These are phyloP conservation scores for Linhomoeus sp. DNA, from an alignment of 2,888 invertebrate genomes.

Conservation along the genomic window DNA sequence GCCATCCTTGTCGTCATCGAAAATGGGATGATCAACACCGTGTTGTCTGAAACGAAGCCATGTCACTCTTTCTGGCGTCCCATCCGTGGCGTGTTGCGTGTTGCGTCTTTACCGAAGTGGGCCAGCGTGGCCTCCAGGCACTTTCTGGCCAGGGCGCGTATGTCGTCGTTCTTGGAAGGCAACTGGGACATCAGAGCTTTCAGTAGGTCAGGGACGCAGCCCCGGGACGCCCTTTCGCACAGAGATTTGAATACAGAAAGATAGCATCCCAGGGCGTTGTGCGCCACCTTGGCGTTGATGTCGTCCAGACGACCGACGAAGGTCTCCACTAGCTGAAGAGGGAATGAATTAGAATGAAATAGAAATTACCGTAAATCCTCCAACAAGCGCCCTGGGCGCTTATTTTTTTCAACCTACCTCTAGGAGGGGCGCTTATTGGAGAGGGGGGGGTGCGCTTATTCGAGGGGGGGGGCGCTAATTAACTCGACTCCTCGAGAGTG, in stretches of 20 bases:
- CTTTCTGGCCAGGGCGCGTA: background rate
- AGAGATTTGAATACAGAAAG: no score
- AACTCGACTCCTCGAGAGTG: no score
- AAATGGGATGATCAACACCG: background rate
- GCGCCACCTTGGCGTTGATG: conserved; percentile 6
- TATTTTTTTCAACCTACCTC: no score
- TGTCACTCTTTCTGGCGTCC: background rate
- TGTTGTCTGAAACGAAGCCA: conserved; percentile 3
- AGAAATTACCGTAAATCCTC: no score
- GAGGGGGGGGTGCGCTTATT: no score
- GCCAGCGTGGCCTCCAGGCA: conserved; percentile 1
- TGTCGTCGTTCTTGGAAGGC: conserved; percentile 6
- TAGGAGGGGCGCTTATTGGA: no score
- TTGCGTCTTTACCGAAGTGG: background rate
- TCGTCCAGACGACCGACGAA: conserved; percentile 3
- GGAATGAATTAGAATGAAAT: no score
- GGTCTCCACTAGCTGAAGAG: conserved; percentile 4
- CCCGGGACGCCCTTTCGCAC: background rate
- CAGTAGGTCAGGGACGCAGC: conserved; percentile 3
- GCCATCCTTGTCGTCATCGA: conserved; percentile 3
- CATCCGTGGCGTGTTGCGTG: background rate
- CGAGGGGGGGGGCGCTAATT: no score
- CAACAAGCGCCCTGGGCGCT: no score
- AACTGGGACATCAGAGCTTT: conserved; percentile 5
- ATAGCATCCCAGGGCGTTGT: background rate